These are phyloP conservation scores for Eunapius fragilis DNA, from an alignment of 37 sponge, comb jelly and placozoan species.

Conservation along the genomic window DNA sequence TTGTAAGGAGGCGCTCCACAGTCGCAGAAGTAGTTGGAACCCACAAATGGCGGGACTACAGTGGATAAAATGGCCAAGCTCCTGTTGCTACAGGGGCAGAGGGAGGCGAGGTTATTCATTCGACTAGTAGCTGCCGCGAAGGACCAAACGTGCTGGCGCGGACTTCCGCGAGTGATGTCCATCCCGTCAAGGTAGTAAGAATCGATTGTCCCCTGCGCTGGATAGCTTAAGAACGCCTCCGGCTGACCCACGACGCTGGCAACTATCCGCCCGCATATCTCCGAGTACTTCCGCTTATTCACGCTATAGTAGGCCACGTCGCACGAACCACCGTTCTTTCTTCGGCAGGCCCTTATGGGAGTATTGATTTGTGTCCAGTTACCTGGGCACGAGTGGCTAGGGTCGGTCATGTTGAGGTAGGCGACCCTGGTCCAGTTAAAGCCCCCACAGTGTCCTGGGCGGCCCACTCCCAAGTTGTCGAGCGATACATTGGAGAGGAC, in stretches of 20 bases:
- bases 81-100: background rate
- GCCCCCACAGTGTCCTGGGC: background rate
- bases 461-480: background rate
- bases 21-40: slow-evolving; percentile 37
- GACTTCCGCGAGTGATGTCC: slow-evolving; percentile 17
- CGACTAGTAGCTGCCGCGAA: background rate
- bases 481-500: background rate
- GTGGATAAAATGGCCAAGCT: background rate
- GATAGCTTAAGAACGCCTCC: background rate
- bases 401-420: slow-evolving; percentile 20
- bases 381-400: slow-evolving; percentile 2
- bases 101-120: background rate
- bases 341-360: slow-evolving; percentile 16
- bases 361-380: background rate
- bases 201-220: background rate
- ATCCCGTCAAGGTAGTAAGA: slow-evolving; percentile 31
- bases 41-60: slow-evolving; percentile 19
- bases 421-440: slow-evolving; percentile 20
- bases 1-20: slow-evolving; percentile 6
- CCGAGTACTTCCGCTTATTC: background rate
- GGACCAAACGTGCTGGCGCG: slow-evolving; percentile 37
- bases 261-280: slow-evolving; percentile 31
- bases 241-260: slow-evolving; percentile 5
- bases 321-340: background rate
- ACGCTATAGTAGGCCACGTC: background rate